phyloP scores from a whole-genome alignment of 2,113 vertebrate genomes.

The Pygoscelis adeliae region DNA sequence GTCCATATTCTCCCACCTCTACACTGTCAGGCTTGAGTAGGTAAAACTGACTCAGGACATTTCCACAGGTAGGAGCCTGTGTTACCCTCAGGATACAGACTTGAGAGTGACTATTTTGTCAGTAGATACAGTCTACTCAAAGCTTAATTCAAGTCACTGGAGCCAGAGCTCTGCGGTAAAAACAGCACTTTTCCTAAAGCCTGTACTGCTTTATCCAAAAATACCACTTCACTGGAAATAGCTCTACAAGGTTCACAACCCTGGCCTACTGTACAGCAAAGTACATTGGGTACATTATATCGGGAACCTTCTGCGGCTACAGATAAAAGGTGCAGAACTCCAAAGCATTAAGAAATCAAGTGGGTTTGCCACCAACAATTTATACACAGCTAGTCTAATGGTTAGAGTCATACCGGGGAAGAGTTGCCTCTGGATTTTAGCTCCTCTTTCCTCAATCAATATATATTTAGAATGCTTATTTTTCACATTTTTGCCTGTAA shows the following conservation, averaged over 20 bases:
- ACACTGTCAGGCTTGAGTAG: background rate
- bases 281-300: fast-evolving
- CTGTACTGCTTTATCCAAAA: background rate
- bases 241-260: background rate
- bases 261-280: background rate
- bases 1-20: background rate
- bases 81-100: background rate
- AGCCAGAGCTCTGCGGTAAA: background rate
- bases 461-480: background rate
- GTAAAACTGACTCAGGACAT: background rate
- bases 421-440: background rate
- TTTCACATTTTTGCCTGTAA: background rate
- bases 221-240: background rate
- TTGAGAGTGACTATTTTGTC: background rate
- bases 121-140: background rate
- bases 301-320: background rate
- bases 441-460: background rate
- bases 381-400: background rate
- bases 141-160: background rate
- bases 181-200: background rate
- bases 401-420: background rate
- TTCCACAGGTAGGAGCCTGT: background rate
- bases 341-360: background rate
- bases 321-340: background rate
- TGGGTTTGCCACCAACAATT: background rate